Percentiles rank a stretch among this genome's conserved stretches.
These are phyloP conservation scores for Dasypus novemcinctus DNA, from an alignment of 2,113 vertebrate genomes.

Conservation along the genomic window DNA sequence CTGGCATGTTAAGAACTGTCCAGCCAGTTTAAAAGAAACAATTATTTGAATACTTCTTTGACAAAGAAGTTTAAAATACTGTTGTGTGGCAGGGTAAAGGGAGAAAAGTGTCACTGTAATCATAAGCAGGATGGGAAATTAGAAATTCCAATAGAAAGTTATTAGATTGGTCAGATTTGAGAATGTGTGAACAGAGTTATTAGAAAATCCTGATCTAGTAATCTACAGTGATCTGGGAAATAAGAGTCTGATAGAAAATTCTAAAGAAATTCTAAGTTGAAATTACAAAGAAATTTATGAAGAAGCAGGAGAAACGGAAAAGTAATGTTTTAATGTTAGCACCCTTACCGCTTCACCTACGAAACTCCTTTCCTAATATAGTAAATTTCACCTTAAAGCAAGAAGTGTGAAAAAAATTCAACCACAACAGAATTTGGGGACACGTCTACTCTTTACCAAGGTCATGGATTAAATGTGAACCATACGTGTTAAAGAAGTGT, in stretches of 20 bases:
- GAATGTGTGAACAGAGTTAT: neutral
- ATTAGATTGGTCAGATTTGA: neutral
- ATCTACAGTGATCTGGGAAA: neutral
- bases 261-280: neutral
- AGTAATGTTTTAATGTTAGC: neutral
- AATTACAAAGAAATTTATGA: neutral
- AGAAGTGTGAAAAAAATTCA: neutral
- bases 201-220: neutral
- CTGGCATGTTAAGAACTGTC: neutral
- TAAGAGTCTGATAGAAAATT: neutral
- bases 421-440: neutral
- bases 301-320: neutral
- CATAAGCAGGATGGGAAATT: neutral
- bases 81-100: neutral
- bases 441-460: neutral
- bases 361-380: neutral
- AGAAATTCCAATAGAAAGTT: neutral
- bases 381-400: conserved; percentile 16
- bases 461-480: neutral
- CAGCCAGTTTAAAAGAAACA: neutral
- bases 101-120: neutral
- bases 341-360: neutral
- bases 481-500: neutral
- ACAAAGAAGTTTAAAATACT: neutral
- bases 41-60: neutral